Evolutionary conservation across 2,888 invertebrate genomes (phyloP).

Genomic region (Tetramorium bicarinatum): DNA sequence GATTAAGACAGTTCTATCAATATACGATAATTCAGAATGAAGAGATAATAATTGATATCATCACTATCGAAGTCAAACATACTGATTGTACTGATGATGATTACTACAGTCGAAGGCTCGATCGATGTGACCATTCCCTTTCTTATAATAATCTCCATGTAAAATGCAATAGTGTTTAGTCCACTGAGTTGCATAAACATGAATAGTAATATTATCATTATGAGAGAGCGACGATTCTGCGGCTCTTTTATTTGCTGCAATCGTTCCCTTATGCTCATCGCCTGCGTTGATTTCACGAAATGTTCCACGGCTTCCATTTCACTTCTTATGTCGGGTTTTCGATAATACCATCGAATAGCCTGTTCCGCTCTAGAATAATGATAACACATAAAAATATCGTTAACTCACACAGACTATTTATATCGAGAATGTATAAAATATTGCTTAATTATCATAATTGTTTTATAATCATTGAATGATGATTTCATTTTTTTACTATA

Average conservation of each 20-base stretch:
- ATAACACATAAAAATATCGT: neutral
- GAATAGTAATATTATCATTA: slow-evolving; percentile 71
- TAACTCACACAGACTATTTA: neutral
- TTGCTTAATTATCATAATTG: neutral
- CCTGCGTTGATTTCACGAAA: slow-evolving; percentile 65
- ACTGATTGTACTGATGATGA: slow-evolving; percentile 66
- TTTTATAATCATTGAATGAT: neutral
- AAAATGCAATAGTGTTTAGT: slow-evolving; percentile 71
- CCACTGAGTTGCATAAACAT: slow-evolving; percentile 79
- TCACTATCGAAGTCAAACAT: slow-evolving; percentile 24
- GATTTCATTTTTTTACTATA: neutral
- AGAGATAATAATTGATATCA: slow-evolving; percentile 9
- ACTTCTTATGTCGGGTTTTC: slow-evolving; percentile 64
- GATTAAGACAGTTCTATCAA: neutral
- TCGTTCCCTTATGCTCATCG: slow-evolving; percentile 54
- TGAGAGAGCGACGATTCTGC: slow-evolving; percentile 66
- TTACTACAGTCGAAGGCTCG: slow-evolving; percentile 72
- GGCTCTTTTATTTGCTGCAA: slow-evolving; percentile 60
- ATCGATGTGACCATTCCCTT: slow-evolving; percentile 71
- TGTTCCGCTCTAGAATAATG: slow-evolving; percentile 66
- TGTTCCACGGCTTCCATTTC: slow-evolving; percentile 72
- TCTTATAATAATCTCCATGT: slow-evolving; percentile 79
- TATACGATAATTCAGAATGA: neutral
- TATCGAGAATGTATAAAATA: neutral
- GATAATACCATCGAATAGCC: slow-evolving; percentile 77